These are phyloP conservation scores for Piezodorus guildinii DNA, from an alignment of 1,140 invertebrate genomes.

Conservation along the genomic window DNA sequence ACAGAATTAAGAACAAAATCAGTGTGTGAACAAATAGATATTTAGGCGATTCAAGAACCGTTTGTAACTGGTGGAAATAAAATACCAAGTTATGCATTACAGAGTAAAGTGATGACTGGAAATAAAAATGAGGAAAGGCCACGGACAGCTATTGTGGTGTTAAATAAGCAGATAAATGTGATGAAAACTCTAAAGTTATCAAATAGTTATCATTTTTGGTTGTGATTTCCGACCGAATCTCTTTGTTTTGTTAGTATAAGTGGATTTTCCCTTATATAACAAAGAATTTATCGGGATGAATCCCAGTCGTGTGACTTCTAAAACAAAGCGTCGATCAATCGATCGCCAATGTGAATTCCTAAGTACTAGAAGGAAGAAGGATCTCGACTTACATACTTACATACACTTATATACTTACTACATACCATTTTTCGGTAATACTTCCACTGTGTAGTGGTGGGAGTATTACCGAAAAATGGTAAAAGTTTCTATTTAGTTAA, in stretches of 20 bases:
- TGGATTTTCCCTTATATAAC: too few relatives aligned
- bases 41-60: background rate
- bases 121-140: background rate
- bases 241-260: too few relatives aligned
- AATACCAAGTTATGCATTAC: background rate
- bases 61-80: background rate
- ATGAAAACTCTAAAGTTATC: background rate
- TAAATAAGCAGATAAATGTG: background rate
- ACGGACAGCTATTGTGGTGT: background rate
- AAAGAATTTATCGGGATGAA: too few relatives aligned
- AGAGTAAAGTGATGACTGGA: background rate
- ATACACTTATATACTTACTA: too few relatives aligned
- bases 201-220: too few relatives aligned
- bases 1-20: background rate
- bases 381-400: too few relatives aligned
- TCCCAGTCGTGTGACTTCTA: too few relatives aligned
- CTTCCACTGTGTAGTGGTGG: background rate
- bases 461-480: background rate
- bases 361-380: too few relatives aligned
- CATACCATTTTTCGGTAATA: too few relatives aligned
- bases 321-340: too few relatives aligned
- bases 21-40: background rate
- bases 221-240: too few relatives aligned
- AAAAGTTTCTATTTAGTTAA: background rate
- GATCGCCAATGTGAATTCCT: too few relatives aligned